Evolutionary conservation across 1,140 invertebrate genomes (phyloP).

Genomic region (Euwallacea fornicatus): DNA sequence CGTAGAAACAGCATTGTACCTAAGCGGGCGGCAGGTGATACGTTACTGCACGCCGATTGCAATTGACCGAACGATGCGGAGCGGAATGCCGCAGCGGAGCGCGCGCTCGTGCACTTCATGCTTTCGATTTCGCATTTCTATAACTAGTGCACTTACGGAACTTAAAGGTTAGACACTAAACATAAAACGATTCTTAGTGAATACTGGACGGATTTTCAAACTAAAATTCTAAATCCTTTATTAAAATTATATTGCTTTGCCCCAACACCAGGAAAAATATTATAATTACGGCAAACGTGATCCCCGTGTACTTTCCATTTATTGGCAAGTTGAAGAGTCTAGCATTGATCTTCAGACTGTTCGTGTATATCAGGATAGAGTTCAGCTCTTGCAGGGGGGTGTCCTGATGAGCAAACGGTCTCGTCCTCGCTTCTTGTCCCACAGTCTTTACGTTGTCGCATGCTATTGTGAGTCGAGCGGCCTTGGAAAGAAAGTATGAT

Average conservation of each 20-base stretch:
- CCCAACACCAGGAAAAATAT: constrained; percentile 67
- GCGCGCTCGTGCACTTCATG: no score
- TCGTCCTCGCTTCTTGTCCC: constrained; percentile 74
- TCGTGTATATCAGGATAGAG: constrained; percentile 74
- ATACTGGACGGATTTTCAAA: no score
- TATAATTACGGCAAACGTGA: constrained; percentile 61
- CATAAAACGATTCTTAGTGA: no score
- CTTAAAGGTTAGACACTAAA: no score
- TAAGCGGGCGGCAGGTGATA: no score
- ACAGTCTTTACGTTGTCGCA: constrained; percentile 69
- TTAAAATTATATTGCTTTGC: constrained; percentile 58
- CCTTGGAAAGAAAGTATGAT: constrained; percentile 55
- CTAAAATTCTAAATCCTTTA: no score
- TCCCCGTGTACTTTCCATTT: constrained; percentile 66
- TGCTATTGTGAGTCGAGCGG: constrained; percentile 74
- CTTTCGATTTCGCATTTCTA: no score
- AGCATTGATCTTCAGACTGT: constrained; percentile 71
- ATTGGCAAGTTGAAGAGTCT: constrained; percentile 72
- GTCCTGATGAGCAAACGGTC: constrained; percentile 77
- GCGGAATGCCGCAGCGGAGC: no score
- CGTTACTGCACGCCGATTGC: no score
- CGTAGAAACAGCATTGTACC: no score
- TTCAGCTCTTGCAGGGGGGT: constrained; percentile 73
- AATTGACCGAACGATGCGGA: no score
- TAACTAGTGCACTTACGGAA: no score